Percentiles rank a stretch among this genome's conserved stretches.
Evolutionary conservation across 2,888 invertebrate species (phyloP).

Genomic region (Sarcophaga rosellei): DNA sequence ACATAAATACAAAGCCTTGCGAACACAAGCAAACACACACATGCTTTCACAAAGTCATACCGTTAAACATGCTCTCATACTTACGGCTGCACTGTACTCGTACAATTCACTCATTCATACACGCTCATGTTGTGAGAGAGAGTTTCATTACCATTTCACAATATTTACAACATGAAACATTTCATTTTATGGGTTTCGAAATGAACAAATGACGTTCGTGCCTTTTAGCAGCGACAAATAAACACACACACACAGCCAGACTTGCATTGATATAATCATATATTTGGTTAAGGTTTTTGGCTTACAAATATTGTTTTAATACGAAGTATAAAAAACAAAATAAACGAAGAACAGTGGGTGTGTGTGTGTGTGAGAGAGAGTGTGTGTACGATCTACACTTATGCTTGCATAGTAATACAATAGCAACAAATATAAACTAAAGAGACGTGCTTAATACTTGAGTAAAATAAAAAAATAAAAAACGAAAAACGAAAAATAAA

Average conservation of each 20-base stretch:
- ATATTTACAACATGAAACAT: slow-evolving; percentile 77
- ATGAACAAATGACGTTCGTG: slow-evolving; percentile 78
- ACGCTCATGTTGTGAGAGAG: slow-evolving; percentile 30
- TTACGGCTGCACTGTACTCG: background rate
- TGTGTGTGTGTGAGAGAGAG: background rate
- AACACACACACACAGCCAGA: slow-evolving; percentile 4
- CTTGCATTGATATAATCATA: background rate
- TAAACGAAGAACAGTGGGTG: background rate
- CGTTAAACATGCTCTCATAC: background rate
- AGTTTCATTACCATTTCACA: slow-evolving; percentile 68
- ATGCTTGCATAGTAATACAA: background rate
- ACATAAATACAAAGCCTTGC: background rate
- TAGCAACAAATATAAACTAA: slow-evolving; percentile 37
- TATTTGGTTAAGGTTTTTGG: slow-evolving; percentile 55
- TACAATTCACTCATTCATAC: slow-evolving; percentile 23
- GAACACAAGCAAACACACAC: no score
- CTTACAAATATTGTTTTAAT: slow-evolving; percentile 69
- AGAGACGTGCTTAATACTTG: slow-evolving; percentile 70
- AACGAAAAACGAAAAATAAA: slow-evolving; percentile 58
- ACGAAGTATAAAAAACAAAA: slow-evolving; percentile 68
- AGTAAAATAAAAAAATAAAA: slow-evolving; percentile 68
- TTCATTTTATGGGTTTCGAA: slow-evolving; percentile 80
- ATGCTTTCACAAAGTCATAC: no score
- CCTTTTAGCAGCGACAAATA: slow-evolving; percentile 61
- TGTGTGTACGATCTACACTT: background rate